Base-by-base conservation (phyloP, 2,888 invertebrate genomes). In the Monoplex corrugatus region DNA sequence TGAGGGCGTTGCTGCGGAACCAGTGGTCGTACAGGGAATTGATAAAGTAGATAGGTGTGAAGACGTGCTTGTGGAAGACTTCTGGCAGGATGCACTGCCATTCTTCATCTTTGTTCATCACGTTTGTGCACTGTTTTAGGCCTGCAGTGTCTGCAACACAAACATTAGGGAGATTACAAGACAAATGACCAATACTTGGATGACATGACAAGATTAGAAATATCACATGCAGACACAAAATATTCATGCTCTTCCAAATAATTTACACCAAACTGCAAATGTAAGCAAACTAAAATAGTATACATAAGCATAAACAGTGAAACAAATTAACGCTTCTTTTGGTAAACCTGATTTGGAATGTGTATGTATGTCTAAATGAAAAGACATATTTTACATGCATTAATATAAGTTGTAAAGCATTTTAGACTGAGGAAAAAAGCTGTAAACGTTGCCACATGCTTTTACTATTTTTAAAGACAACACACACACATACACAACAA, bases 1-100 rank as follows among this genome's bases (percentile, higher is more conserved):
- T 89, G 32, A 93, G 89, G 8, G 89, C 82, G 32, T 92, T 43
- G 5, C 83, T 82, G 6, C 91, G 88, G 86, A 90, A 92, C 93
- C 93, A 93, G 0, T 88, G 90, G 87, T 93, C 93, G 78, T 92
- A 92, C 32, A 92, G 89, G 19, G 93, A 93, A 85, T 92, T 92
- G 45, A 92, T 83, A 83, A 93, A 93, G 87, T 92, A 93, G 16
- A 89, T 88, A 10, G 93, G 93, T 2, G 93, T 91, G 72, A 92
- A 92, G 35, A 93, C 90, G 83, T 90, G 91, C 72, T 88, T 90
- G 88, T 92, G 90, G 88, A 92, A 93, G 40, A 90, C 89, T 40
- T 90, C 90, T 5, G 93, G 93, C n/a, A 92, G 87, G 35, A 93
- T 89, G 85, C 93, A 93, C 35, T 87, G 90, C 92, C 93, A 93